Base-by-base conservation (phyloP, 2,888 invertebrate genomes). In the Leptinotarsa rubiginosa region DNA sequence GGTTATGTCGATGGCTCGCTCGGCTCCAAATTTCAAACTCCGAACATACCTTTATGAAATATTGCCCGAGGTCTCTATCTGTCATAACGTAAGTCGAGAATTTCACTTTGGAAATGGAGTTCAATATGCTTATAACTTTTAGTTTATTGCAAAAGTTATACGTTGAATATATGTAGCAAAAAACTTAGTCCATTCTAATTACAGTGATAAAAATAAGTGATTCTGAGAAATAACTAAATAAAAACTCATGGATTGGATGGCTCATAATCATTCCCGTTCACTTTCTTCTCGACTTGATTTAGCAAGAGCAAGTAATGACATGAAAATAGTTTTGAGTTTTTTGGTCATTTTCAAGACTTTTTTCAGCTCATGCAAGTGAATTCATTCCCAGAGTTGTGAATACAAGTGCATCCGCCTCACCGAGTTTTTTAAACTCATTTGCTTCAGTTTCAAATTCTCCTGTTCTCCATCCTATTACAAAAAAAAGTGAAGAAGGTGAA, bases 381-480 rank as follows among this genome's bases (percentile, higher is more conserved):
- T 83, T 83, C 67, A 80, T 83, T 50, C 83, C 83, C 56, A 80
- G 83, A 71, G 78, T 81, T 56, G 77, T 81, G 54, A 80, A 67
- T 78, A 80, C 81, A 22, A 82, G 77, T 72, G 71, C 81, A 62
- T 79, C 84, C 71, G 81, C 81, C 16, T 88, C 88, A 64, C 87
- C 89, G 52, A 88, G 86, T 80, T 86, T 88, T 79, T 85, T 87
- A 79, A 87, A 85, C 79, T 85, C 87, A 65, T 88, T 85, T 75
- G 72, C 82, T 31, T 84, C 85, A 47, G 79, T 85, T 31, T 82
- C 84, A 52, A 84, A 59, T 31, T 69, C 69, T 59, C 81, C 86
- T 59, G 80, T 85, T 47, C 77, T 82, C 69, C 82, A 82, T 74
- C 77, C 81, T 41, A 74, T 82, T 72, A 62, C 81, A 4, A 83